Evolutionary conservation across 2,797 vertebrate species (phyloP), one percentile per base, ranked within the genome.

Genomic region (Neostethus bicornis): DNA sequence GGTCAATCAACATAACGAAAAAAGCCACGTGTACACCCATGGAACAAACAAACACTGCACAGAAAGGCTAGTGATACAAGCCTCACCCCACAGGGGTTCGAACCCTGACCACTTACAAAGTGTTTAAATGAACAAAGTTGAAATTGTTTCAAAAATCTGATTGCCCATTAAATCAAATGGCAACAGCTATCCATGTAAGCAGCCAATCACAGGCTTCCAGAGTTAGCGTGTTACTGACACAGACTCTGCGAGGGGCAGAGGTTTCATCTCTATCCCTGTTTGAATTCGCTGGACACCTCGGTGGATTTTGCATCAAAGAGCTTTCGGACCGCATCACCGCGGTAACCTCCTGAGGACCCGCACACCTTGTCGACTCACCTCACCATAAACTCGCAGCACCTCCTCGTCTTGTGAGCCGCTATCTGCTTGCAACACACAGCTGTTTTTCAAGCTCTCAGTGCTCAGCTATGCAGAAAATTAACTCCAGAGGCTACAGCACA

Each of bases 381-480:
- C 31, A 31, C 45, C 39, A 64, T 56, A 70, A 41, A 62, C 65
- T 79, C 48, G 77, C 64, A 14, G 66, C 47, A 54, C 67, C 28
- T 59, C 70, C 66, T 57, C 24, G 66, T 75, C 78, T 81, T 52
- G 53, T 1, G 2, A 57, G 49, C 3, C 16, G 17, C 55, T 23
- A 50, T 57, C 52, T 44, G 50, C 45, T 46, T 6, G 16, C 63
- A 63, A 61, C 38, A 45, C 69, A 26, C 76, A 60, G 65, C 71
- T 76, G 66, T 84, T 83, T 78, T 66, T 81, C 65, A 76, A 66
- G 77, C 77, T 64, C 77, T 81, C 77, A 58, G 66, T 87, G 85
- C 60, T 89, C 85, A 90, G 77, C 75, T 87, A 81, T 75, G 88
- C 87, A 85, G 89, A 91, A 91, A 91, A 91, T 92, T 83, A 91